Base-by-base conservation (phyloP, 2,797 vertebrate species). In the Pygocentrus nattereri region DNA sequence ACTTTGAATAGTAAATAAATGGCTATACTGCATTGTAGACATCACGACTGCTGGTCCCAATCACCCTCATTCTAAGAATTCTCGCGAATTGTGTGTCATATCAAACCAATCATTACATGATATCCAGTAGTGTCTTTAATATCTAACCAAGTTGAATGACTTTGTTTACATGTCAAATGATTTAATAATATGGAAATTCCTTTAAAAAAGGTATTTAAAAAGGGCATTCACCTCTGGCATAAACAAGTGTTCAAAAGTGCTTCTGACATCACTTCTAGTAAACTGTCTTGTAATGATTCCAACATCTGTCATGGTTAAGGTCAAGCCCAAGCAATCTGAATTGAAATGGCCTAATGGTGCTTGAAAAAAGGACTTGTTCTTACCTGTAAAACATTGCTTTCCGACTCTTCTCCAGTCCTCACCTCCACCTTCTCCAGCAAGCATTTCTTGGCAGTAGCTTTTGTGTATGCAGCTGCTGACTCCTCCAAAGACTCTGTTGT, bases 301-400 rank as follows among this genome's bases (percentile, higher is more conserved):
- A 47, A 71, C 19, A 52, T 11, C 25, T 56, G 62, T 5, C 18
- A 68, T 5, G 10, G 52, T 8, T 31, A 34, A 10, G 52, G 64
- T 75, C 25, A 69, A n/a, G 25, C 1, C 23, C 8, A 25, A 41
- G 5, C 41, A n/a, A 69, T 31, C 23, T 69, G 16, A 50, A 5
- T 81, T 25, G 10, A 56, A n/a, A 7, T 65, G 18, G 67, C 25
- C 30, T 0, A n/a, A 64, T 34, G 41, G 44, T 16, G 0, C n/a
- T 31, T 18, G 38, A 15, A 70, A 2, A 5, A 21, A 13, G n/a
- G 61, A 44, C 25, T 44, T 79, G 49, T 38, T 41, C 75, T 90
- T 80, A 96, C 96, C 95, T 97, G 96, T 25, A 96, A 76, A 11
- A 96, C 95, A 0, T 96, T 96, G 85, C 95, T 96, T 88, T 96